These are phyloP conservation scores for Syritta pipiens DNA, from an alignment of 2,888 invertebrate genomes.

Conservation along the genomic window DNA sequence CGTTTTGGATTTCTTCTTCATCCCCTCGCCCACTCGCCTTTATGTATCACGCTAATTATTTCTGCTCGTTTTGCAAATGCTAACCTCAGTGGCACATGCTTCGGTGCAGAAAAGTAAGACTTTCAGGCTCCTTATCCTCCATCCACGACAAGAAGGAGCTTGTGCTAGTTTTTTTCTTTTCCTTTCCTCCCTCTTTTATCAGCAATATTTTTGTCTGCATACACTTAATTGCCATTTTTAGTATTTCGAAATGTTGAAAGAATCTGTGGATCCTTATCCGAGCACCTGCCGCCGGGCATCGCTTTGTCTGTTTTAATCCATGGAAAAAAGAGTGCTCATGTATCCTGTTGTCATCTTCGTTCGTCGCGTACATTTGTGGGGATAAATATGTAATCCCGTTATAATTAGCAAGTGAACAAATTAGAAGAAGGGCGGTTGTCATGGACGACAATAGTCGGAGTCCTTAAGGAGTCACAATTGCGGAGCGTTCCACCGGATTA, in stretches of 20 bases:
- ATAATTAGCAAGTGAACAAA: constrained; percentile 72
- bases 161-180: constrained; percentile 1
- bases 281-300: constrained; percentile 49
- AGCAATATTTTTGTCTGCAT: constrained; percentile 51
- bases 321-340: neutral
- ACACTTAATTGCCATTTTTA: constrained; percentile 38
- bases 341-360: constrained; percentile 43
- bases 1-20: constrained; percentile 35
- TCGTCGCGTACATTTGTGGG: constrained; percentile 45
- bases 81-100: constrained; percentile 64
- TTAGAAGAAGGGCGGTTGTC: constrained; percentile 47
- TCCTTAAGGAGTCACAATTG: constrained; percentile 18
- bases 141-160: neutral
- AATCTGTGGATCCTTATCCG: neutral
- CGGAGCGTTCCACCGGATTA: constrained; percentile 35
- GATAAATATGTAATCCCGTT: constrained; percentile 75
- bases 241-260: constrained; percentile 11
- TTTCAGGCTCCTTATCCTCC: constrained; percentile 1
- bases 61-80: constrained; percentile 53
- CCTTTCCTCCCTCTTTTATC: neutral
- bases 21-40: neutral
- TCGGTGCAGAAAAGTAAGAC: constrained; percentile 29
- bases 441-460: constrained; percentile 33
- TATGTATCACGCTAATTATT: constrained; percentile 63
- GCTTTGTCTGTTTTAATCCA: constrained; percentile 4